Evolutionary conservation across 2,113 vertebrate species (phyloP), one percentile per base, ranked within the genome.

Genomic region (Eudyptes chrysolophus): DNA sequence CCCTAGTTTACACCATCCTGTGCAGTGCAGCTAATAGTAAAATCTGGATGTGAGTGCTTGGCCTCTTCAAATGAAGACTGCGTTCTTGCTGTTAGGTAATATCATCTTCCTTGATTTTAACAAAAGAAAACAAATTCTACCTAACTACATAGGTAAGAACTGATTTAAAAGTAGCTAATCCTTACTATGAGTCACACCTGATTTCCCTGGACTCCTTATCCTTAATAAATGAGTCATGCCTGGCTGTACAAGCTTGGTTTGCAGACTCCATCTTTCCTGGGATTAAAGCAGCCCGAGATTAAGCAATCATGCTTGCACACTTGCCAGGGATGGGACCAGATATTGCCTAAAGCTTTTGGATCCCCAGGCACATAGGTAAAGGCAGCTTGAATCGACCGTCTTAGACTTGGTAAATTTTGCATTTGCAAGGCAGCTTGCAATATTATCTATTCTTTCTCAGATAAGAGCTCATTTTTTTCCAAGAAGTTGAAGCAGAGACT

Each of bases 151-250:
- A 84, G 60, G 65, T 89, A 88, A 90, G 38, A 89, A 96, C 54
- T 48, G 44, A 89, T 97, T 94, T 93, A 75, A 88, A 95, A 84
- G 65, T 91, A 96, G 81, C 57, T 92, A 54, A 94, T 95, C 75
- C 79, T 83, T 88, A 54, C 29, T 78, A 5, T 48, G 55, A 91
- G 66, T 93, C 77, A 58, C 48, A 84, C 90, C 90, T 97, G 72
- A 72, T 95, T 96, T 92, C 65, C 77, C n/a, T 51, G n/a, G 48
- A 70, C 36, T 62, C 68, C 19, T 70, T 75, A 49, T 44, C 62
- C 74, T 75, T 95, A 89, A 75, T 77, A 52, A 91, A 88, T n/a
- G 18, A 75, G 32, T 92, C 16, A 11, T 52, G 74, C 68, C 65
- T 92, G 64, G 36, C 82, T 96, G 51, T 80, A 61, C n/a, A 79